phyloP scores from a whole-genome alignment of 2,113 vertebrate species.

The Terrapene triunguis region DNA sequence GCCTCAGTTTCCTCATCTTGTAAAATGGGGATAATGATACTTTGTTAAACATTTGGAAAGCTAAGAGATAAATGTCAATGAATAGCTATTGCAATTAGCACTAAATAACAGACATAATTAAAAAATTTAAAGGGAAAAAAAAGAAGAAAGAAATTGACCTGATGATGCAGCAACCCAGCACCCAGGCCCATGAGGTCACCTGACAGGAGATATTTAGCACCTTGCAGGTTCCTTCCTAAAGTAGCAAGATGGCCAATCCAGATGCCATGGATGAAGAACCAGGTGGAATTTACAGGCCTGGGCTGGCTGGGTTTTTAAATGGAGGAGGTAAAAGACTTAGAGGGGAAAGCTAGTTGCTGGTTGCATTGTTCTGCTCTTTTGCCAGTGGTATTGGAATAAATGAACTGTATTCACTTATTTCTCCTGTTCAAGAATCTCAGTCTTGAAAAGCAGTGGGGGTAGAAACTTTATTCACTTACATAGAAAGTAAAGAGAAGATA shows the following conservation, averaged over 20 bases:
- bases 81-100: neutral
- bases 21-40: neutral
- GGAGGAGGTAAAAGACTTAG: fast-evolving
- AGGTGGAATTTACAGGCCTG: neutral
- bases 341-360: neutral
- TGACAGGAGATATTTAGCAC: neutral
- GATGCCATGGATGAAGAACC: neutral
- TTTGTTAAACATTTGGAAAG: neutral
- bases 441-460: neutral
- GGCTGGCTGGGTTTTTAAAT: neutral
- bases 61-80: neutral
- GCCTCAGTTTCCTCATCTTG: neutral
- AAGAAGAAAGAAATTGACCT: neutral
- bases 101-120: neutral
- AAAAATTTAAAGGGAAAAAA: neutral
- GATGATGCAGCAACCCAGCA: neutral
- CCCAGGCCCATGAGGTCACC: neutral
- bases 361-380: neutral
- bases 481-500: neutral
- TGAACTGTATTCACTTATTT: neutral
- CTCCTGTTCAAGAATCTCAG: neutral
- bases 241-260: neutral
- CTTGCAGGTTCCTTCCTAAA: neutral
- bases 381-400: neutral
- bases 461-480: neutral